Conservation (phyloP, 2,888 invertebrate species). For the Argyresthia goedartella region DNA sequence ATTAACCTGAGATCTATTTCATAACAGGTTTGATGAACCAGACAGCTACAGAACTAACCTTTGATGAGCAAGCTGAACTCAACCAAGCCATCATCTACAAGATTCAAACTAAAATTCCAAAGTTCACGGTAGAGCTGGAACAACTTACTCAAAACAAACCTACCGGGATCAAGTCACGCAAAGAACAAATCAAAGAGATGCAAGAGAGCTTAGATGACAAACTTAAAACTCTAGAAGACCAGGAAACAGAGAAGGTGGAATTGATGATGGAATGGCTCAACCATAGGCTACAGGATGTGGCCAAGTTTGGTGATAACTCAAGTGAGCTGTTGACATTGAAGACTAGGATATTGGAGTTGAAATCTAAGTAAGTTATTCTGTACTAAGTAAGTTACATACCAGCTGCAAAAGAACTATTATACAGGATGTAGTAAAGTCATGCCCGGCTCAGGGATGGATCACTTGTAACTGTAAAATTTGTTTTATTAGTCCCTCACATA, state of each 20-base stretch:
- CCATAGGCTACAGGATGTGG: constrained; percentile 38
- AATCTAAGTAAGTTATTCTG: constrained; percentile 48
- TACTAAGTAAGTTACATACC: constrained; percentile 41
- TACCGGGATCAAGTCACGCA: constrained; percentile 21
- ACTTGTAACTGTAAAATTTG: no score
- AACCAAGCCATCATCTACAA: constrained; percentile 47
- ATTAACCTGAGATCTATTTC: no score
- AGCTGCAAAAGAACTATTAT: background rate
- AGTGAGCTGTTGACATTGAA: constrained; percentile 45
- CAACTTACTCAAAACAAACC: constrained; percentile 24
- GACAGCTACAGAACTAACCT: constrained; percentile 41
- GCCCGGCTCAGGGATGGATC: no score
- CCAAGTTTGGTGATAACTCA: constrained; percentile 36
- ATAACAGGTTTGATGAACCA: constrained; percentile 48
- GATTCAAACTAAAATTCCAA: constrained; percentile 44
- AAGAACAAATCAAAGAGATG: constrained; percentile 35
- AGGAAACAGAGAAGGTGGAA: constrained; percentile 52
- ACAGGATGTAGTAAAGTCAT: background rate
- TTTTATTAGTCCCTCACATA: no score
- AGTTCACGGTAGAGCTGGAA: constrained; percentile 36
- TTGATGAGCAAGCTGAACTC: constrained; percentile 53
- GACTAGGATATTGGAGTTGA: constrained; percentile 50
- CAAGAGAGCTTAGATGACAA: constrained; percentile 45
- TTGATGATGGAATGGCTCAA: constrained; percentile 62
- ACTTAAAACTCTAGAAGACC: constrained; percentile 38